These are phyloP conservation scores for Pachypeltis micranthus DNA, from an alignment of 1,140 invertebrate genomes.

Conservation along the genomic window DNA sequence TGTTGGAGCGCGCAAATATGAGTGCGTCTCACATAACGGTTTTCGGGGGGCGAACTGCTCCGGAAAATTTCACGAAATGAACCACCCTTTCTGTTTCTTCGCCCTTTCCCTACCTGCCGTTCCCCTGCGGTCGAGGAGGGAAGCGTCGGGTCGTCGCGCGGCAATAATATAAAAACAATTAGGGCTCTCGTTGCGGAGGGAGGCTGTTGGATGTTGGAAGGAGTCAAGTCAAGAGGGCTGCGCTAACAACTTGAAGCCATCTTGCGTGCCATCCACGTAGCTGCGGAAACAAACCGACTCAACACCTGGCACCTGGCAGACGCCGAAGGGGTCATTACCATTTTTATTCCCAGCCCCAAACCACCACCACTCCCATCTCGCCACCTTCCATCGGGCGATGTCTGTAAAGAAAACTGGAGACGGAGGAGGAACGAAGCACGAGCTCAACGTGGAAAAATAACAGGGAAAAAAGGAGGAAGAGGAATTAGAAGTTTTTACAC, in stretches of 20 bases:
- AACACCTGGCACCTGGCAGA: neutral
- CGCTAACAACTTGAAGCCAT: neutral
- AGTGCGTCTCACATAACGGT: no score
- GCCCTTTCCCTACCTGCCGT: no score
- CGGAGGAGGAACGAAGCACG: no score
- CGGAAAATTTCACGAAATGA: no score
- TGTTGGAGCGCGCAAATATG: no score
- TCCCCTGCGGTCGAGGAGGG: neutral
- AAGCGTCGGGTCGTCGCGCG: neutral
- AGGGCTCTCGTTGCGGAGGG: neutral
- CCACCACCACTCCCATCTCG: no score
- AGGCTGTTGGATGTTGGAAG: neutral
- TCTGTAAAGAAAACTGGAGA: no score
- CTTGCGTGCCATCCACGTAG: constrained; percentile 7
- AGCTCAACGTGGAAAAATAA: neutral
- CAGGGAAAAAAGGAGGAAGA: neutral
- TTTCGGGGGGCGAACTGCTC: no score
- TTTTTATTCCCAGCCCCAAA: constrained; percentile 3
- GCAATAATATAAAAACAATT: constrained; percentile 12
- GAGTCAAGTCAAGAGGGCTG: neutral
- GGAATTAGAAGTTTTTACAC: neutral
- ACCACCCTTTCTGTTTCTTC: no score
- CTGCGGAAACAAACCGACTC: neutral
- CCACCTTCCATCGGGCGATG: no score
- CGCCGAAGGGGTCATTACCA: neutral